phyloP scores from a whole-genome alignment of 2,888 invertebrate genomes.

The Hipparchia sbordonii region DNA sequence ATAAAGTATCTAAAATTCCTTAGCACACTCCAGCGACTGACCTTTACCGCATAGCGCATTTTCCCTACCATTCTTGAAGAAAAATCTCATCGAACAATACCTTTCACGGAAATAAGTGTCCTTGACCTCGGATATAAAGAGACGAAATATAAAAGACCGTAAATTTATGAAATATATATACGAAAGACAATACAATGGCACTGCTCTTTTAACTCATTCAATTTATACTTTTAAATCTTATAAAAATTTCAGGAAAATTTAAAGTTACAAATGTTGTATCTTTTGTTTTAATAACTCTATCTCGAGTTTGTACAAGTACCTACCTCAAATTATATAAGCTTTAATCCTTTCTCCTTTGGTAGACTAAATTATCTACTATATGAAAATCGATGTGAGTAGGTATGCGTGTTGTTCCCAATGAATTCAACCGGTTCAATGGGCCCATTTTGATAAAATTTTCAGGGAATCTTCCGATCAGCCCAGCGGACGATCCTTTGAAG shows the following conservation, averaged over 20 bases:
- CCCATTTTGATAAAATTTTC: too few relatives aligned
- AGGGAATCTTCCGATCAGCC: too few relatives aligned
- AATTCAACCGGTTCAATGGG: too few relatives aligned
- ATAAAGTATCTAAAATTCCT: slow-evolving; percentile 12
- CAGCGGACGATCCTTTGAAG: too few relatives aligned
- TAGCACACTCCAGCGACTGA: slow-evolving; percentile 22
- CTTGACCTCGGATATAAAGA: slow-evolving; percentile 27
- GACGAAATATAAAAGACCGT: slow-evolving; percentile 30
- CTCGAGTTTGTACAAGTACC: too few relatives aligned
- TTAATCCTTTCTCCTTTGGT: too few relatives aligned
- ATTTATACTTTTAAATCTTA: slow-evolving; percentile 11
- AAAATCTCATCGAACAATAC: slow-evolving; percentile 36
- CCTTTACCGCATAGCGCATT: slow-evolving; percentile 30
- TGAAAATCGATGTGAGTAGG: too few relatives aligned
- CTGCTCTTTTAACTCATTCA: slow-evolving; percentile 12
- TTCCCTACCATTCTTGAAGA: slow-evolving; percentile 32
- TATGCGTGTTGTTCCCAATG: too few relatives aligned
- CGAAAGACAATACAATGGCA: slow-evolving; percentile 20
- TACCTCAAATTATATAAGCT: too few relatives aligned
- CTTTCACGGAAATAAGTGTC: slow-evolving; percentile 30
- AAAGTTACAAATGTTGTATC: background rate
- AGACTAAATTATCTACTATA: too few relatives aligned
- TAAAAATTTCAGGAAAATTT: background rate
- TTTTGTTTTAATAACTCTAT: too few relatives aligned
- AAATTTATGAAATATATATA: slow-evolving; percentile 28